phyloP scores from a whole-genome alignment of 2,888 invertebrate species.

The Thelaira solivaga region DNA sequence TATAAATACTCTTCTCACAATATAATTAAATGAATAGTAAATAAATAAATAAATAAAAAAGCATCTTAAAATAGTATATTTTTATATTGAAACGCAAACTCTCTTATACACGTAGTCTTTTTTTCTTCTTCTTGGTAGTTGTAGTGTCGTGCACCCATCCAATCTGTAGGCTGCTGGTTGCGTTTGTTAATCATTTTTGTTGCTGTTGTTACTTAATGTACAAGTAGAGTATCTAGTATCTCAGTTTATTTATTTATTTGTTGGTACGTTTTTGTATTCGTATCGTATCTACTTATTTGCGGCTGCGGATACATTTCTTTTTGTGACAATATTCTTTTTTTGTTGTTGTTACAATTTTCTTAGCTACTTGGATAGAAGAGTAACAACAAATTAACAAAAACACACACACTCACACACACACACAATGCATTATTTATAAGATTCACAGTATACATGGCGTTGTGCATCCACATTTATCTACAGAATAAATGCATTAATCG shows the following conservation, averaged over 20 bases:
- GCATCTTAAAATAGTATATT: too few relatives aligned
- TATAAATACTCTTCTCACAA: too few relatives aligned
- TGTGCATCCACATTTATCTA: slow-evolving; percentile 1
- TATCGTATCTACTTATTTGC: not conserved
- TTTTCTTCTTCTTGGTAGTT: too few relatives aligned
- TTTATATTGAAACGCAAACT: too few relatives aligned
- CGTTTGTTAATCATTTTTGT: slow-evolving; percentile 7
- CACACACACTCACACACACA: not conserved
- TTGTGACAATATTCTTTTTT: slow-evolving; percentile 34
- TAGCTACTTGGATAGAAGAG: slow-evolving; percentile 52
- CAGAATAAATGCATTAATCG: slow-evolving; percentile 33
- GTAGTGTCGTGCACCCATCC: not conserved
- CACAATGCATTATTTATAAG: slow-evolving; percentile 51
- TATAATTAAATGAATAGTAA: too few relatives aligned
- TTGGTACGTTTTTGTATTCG: too few relatives aligned
- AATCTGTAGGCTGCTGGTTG: too few relatives aligned
- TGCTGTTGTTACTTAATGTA: slow-evolving; percentile 10
- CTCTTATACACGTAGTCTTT: too few relatives aligned
- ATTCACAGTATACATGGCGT: slow-evolving; percentile 37
- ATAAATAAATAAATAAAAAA: too few relatives aligned
- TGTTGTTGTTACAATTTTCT: slow-evolving; percentile 38
- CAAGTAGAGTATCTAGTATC: not conserved
- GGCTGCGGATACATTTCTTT: slow-evolving; percentile 25
- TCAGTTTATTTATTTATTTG: too few relatives aligned
- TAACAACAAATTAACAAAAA: slow-evolving; percentile 29